A percentile compares a stretch with the other conserved stretches of the same genome.
These are phyloP conservation scores for Dolomedes plantarius DNA, from an alignment of 2,888 invertebrate species.

Conservation along the genomic window DNA sequence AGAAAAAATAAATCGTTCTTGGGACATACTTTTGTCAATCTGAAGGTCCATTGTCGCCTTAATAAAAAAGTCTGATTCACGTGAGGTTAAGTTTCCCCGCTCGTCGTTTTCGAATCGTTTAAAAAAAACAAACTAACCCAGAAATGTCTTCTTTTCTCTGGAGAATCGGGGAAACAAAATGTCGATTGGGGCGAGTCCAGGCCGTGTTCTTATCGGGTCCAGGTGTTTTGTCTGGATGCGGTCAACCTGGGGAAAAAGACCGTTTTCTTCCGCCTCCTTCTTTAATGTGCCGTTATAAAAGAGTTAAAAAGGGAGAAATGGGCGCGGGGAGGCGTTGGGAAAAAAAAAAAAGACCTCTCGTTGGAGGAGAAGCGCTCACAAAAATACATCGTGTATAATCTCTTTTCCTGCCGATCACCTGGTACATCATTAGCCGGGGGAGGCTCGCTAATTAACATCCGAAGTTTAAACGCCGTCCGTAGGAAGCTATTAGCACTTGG, in stretches of 20 bases:
- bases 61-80: too few relatives aligned
- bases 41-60: too few relatives aligned
- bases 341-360: conserved; percentile 8
- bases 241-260: too few relatives aligned
- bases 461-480: conserved; percentile 52
- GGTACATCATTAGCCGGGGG: conserved; percentile 42
- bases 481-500: conserved; percentile 71
- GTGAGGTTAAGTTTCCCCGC: too few relatives aligned
- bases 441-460: conserved; percentile 60
- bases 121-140: too few relatives aligned
- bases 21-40: too few relatives aligned
- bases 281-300: conserved; percentile 10
- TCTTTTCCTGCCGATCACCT: conserved; percentile 62
- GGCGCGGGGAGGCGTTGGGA: not conserved
- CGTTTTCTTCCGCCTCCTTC: conserved; percentile 2
- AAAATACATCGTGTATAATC: conserved; percentile 8
- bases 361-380: not conserved
- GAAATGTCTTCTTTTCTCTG: too few relatives aligned
- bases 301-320: conserved; percentile 3
- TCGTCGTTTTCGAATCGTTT: too few relatives aligned
- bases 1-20: too few relatives aligned
- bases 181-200: too few relatives aligned
- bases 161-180: too few relatives aligned
- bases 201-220: conserved; percentile 25
- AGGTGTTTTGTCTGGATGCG: conserved; percentile 39